Conservation (phyloP, 2,113 vertebrate genomes). For the Gorilla gorilla region DNA sequence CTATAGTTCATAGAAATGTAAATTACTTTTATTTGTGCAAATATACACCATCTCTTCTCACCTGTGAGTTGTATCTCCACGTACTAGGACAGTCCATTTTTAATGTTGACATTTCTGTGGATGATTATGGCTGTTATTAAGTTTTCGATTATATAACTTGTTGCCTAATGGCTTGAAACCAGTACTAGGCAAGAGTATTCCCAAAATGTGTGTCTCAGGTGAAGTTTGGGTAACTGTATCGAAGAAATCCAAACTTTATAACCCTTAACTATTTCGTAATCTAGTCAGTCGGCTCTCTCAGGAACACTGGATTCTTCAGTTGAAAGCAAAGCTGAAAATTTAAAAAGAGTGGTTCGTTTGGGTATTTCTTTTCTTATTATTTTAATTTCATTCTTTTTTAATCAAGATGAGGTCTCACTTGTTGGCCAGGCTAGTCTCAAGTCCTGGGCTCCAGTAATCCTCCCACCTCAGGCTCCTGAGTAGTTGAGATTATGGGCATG, state of each 20-base stretch:
- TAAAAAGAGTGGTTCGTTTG: not conserved
- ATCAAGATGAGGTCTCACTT: not conserved
- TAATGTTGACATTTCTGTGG: conserved; percentile 22
- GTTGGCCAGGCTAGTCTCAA: too few species aligned
- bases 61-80: conserved; percentile 68
- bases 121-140: conserved; percentile 44
- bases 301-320: not conserved
- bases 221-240: not conserved
- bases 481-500: too few species aligned
- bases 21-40: conserved; percentile 78
- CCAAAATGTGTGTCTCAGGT: not conserved
- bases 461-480: too few species aligned
- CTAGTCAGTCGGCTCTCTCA: not conserved
- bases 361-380: too few species aligned
- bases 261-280: not conserved
- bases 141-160: conserved; percentile 41
- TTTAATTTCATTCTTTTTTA: not conserved
- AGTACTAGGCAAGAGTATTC: not conserved
- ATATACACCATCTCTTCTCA: conserved; percentile 70
- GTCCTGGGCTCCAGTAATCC: too few species aligned
- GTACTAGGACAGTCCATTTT: conserved; percentile 46
- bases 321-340: not conserved
- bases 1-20: conserved; percentile 65
- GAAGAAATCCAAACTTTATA: not conserved
- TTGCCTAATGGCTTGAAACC: not conserved